phyloP scores from a whole-genome alignment of 1,140 invertebrate species.

The Armadillidium nasatum region DNA sequence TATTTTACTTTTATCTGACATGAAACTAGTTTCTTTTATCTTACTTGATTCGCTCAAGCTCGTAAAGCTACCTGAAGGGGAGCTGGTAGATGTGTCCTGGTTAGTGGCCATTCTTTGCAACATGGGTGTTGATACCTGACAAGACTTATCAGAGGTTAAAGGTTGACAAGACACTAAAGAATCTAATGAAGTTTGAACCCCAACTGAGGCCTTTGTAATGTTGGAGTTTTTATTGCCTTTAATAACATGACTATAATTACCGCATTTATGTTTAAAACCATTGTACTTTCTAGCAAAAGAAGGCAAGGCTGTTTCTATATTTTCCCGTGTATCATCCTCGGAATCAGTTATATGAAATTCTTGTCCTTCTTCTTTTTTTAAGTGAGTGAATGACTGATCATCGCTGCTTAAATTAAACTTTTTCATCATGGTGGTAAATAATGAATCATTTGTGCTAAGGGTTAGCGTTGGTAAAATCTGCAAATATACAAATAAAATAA shows the following conservation, averaged over 20 bases:
- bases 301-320: constrained; percentile 22
- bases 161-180: neutral
- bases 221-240: constrained; percentile 12
- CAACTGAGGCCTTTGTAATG: constrained; percentile 14
- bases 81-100: constrained; percentile 6
- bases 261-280: constrained; percentile 20
- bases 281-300: constrained; percentile 19
- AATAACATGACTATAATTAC: neutral
- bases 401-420: constrained; percentile 35
- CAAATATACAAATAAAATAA: neutral
- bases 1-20: neutral
- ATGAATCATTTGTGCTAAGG: constrained; percentile 30
- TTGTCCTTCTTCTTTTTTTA: constrained; percentile 20
- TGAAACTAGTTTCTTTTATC: constrained; percentile 3
- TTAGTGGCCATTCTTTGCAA: constrained; percentile 15
- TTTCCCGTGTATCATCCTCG: constrained; percentile 31
- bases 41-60: constrained; percentile 1
- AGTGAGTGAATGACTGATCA: constrained; percentile 28
- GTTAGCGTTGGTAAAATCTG: constrained; percentile 38
- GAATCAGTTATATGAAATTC: constrained; percentile 32
- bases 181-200: constrained; percentile 29
- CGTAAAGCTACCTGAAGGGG: neutral
- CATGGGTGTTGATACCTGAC: constrained; percentile 28
- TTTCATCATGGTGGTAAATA: constrained; percentile 39
- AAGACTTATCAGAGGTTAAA: constrained; percentile 27